Percentiles rank a stretch among this genome's conserved stretches.
Evolutionary conservation across 1,140 invertebrate genomes (phyloP).

Genomic region (Plodia interpunctella): DNA sequence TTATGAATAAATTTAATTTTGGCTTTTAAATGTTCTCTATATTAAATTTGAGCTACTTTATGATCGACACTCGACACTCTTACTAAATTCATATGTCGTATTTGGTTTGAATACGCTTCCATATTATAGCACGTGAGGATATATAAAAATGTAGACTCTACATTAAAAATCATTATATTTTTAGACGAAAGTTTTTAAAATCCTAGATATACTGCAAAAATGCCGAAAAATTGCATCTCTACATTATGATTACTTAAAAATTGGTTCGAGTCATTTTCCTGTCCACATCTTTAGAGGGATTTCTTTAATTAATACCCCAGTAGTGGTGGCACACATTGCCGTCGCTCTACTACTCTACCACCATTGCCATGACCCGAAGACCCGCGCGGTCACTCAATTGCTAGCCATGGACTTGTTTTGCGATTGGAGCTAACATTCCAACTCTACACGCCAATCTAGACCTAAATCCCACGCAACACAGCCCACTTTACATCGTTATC

Average conservation of each 20-base stretch:
- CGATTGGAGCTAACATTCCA: constrained; percentile 22
- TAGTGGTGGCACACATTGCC: constrained; percentile 2
- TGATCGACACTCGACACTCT: no score
- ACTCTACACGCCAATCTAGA: constrained; percentile 28
- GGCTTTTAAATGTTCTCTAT: no score
- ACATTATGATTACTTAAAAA: no score
- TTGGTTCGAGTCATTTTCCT: no score
- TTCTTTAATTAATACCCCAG: not conserved
- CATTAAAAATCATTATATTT: not conserved
- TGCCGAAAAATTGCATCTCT: no score
- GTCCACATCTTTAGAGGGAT: not conserved
- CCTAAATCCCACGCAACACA: constrained; percentile 27
- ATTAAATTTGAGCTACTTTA: no score
- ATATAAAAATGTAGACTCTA: not conserved
- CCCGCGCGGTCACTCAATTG: constrained; percentile 34
- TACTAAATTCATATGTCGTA: no score
- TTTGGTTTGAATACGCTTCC: not conserved
- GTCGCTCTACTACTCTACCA: constrained; percentile 13
- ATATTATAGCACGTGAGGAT: not conserved
- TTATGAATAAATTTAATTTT: not conserved
- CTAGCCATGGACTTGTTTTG: constrained; percentile 56
- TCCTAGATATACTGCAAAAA: no score
- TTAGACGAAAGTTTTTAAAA: no score
- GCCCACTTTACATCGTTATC: constrained; percentile 55
- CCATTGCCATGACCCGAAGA: constrained; percentile 40